Percentiles rank a stretch among this genome's conserved stretches.
Evolutionary conservation across 2,113 vertebrate genomes (phyloP).

Genomic region (Megaptera novaeangliae): DNA sequence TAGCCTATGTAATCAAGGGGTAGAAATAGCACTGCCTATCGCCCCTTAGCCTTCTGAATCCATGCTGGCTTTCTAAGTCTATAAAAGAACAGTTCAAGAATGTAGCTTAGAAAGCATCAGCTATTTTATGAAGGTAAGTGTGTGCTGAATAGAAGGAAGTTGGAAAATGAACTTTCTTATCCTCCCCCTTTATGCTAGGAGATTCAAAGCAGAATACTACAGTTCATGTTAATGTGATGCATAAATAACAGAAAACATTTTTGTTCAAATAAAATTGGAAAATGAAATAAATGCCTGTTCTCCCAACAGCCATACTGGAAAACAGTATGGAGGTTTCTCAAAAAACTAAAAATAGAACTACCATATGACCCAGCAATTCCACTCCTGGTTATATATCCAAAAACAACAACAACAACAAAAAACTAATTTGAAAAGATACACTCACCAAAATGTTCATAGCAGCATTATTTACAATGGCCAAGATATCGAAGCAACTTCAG

Average conservation of each 20-base stretch:
- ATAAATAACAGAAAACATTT: background rate
- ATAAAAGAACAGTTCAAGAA: background rate
- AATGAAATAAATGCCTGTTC: background rate
- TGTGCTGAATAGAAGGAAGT: background rate
- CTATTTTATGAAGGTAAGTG: background rate
- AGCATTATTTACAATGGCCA: background rate
- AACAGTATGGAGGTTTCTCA: background rate
- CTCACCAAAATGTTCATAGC: background rate
- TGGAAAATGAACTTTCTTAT: background rate
- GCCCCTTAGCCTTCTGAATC: background rate
- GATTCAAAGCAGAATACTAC: background rate
- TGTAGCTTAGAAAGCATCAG: background rate
- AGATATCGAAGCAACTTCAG: background rate
- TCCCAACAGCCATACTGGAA: background rate
- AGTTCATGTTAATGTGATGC: background rate
- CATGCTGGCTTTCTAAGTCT: background rate
- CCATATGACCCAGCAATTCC: background rate
- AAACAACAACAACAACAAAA: background rate
- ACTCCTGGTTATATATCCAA: background rate
- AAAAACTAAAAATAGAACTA: background rate
- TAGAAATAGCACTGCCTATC: background rate
- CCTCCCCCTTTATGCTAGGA: background rate
- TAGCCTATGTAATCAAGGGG: background rate
- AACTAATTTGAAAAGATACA: background rate
- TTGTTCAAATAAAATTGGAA: background rate